Percentiles rank a stretch among this genome's conserved stretches.
Evolutionary conservation across 2,113 vertebrate species (phyloP).

Genomic region (Anseranas semipalmata): DNA sequence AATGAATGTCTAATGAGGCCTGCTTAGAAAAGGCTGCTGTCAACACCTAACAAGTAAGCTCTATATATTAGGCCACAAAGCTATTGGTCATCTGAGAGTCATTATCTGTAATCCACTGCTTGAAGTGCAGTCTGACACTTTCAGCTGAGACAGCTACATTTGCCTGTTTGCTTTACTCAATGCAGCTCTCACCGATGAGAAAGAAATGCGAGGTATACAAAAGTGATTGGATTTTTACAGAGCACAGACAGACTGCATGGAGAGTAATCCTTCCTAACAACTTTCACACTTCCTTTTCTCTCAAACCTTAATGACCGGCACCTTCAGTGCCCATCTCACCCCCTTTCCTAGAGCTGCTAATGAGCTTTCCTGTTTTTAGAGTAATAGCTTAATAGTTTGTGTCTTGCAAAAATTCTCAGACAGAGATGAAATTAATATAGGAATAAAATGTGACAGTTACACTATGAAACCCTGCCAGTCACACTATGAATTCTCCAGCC

Average conservation of each 20-base stretch:
- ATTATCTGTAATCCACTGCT: background rate
- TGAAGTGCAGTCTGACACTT: background rate
- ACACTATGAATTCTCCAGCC: background rate
- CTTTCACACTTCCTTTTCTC: conserved; percentile 16
- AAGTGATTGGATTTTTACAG: background rate
- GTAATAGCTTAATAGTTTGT: background rate
- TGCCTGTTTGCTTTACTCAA: background rate
- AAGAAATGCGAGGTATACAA: background rate
- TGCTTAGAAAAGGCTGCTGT: background rate
- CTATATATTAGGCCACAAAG: background rate
- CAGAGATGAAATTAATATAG: background rate
- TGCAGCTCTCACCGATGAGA: background rate
- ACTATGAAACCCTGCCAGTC: background rate
- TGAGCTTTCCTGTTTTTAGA: conserved; percentile 20
- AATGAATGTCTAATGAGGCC: background rate
- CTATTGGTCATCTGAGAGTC: background rate
- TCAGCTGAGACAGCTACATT: background rate
- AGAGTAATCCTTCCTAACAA: background rate
- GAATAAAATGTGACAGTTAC: background rate
- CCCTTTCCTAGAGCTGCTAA: conserved; percentile 32
- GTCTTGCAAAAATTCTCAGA: conserved; percentile 3
- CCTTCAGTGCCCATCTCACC: background rate
- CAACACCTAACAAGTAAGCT: background rate
- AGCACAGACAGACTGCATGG: background rate
- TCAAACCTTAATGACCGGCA: background rate